phyloP scores from a whole-genome alignment of 2,797 vertebrate species.

The Myripristis jacobus region DNA sequence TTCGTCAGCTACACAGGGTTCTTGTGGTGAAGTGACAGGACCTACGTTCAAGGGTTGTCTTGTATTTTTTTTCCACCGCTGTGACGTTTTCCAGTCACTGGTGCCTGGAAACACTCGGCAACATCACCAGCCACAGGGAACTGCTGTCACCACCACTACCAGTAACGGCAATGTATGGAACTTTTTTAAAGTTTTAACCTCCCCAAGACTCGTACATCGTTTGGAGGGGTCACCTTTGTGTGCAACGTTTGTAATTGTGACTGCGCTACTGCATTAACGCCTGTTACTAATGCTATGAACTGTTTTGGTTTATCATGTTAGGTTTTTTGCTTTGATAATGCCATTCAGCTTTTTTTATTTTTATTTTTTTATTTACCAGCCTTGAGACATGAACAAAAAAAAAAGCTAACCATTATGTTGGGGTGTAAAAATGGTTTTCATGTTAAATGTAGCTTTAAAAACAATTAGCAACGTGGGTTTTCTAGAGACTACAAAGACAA shows the following conservation, averaged over 20 bases:
- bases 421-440: slow-evolving; percentile 43
- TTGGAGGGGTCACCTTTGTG: slow-evolving; percentile 49
- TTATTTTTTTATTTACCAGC: slow-evolving; percentile 45
- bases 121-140: slow-evolving; percentile 69
- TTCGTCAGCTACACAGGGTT: slow-evolving; percentile 32
- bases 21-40: slow-evolving; percentile 18
- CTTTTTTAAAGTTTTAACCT: slow-evolving; percentile 42
- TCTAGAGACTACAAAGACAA: not conserved
- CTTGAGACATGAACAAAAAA: slow-evolving; percentile 57
- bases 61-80: slow-evolving; percentile 29
- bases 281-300: slow-evolving; percentile 73
- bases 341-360: slow-evolving; percentile 45
- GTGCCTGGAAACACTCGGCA: slow-evolving; percentile 59
- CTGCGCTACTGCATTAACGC: slow-evolving; percentile 64
- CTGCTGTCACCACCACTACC: slow-evolving; percentile 22
- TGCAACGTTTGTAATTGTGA: slow-evolving; percentile 61
- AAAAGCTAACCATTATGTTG: slow-evolving; percentile 22
- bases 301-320: slow-evolving; percentile 60
- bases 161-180: slow-evolving; percentile 7
- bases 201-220: slow-evolving; percentile 18
- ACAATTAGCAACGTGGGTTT: slow-evolving; percentile 1
- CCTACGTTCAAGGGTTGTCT: slow-evolving; percentile 5
- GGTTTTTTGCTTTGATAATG: slow-evolving; percentile 60
- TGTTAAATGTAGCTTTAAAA: slow-evolving; percentile 57
- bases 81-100: slow-evolving; percentile 63